phyloP scores from a whole-genome alignment of 2,888 invertebrate species.

The Drosophila mimica region DNA sequence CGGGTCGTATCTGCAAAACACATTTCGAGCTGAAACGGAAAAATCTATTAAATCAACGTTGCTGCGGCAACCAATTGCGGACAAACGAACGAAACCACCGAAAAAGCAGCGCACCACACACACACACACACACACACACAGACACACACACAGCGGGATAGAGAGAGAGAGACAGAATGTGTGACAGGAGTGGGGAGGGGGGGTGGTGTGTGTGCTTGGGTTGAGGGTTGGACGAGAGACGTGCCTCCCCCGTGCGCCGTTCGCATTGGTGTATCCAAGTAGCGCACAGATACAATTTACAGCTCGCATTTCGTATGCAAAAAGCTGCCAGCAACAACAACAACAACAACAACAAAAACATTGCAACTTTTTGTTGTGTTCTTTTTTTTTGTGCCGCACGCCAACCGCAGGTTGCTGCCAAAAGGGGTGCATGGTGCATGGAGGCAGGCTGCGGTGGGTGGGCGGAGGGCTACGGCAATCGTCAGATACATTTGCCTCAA shows the following conservation, averaged over 20 bases:
- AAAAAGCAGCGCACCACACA: slow-evolving; percentile 55
- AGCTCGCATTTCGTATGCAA: slow-evolving; percentile 82
- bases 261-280: slow-evolving; percentile 76
- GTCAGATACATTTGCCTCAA: slow-evolving; percentile 80
- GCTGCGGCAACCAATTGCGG: slow-evolving; percentile 84
- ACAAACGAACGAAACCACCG: slow-evolving; percentile 83
- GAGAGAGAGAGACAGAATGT: background rate
- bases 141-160: slow-evolving; percentile 12
- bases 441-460: background rate
- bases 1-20: slow-evolving; percentile 75
- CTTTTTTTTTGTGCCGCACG: slow-evolving; percentile 57
- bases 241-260: slow-evolving; percentile 64
- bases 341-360: slow-evolving; percentile 21
- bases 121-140: slow-evolving; percentile 25
- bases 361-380: slow-evolving; percentile 16
- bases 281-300: slow-evolving; percentile 82
- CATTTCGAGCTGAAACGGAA: slow-evolving; percentile 81
- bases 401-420: slow-evolving; percentile 58
- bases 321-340: slow-evolving; percentile 56
- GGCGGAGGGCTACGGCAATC: slow-evolving; percentile 45
- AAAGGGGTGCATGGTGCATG: slow-evolving; percentile 2
- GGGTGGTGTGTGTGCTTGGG: background rate
- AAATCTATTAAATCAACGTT: slow-evolving; percentile 85
- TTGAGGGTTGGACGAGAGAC: slow-evolving; percentile 38
- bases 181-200: background rate